Evolutionary conservation across 2,888 invertebrate species (phyloP), one percentile per base, ranked within the genome.

Genomic region (Aphidoletes aphidimyza): DNA sequence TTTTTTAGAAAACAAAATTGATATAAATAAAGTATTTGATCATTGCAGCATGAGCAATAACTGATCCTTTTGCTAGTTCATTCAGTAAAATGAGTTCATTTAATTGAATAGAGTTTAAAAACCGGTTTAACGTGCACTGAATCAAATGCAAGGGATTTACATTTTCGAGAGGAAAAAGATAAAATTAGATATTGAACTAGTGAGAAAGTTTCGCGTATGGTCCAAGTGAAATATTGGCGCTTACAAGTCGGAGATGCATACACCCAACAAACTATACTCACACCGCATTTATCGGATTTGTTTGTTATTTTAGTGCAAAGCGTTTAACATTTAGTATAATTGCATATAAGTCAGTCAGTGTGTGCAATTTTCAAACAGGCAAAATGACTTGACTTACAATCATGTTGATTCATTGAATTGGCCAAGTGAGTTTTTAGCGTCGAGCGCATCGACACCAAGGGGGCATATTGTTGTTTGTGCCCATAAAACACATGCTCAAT

Each of bases 181-280:
- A 69, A 69, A 69, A 26, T 69, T 54, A 54, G 54, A 54, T 22
- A 54, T n/a, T 22, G 54, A 54, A 54, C 54, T 22, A n/a, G 22
- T 8, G 39, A 39, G 54, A 54, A n/a, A n/a, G n/a, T n/a, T n/a
- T 22, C 54, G 22, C 22, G 22, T 22, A 54, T 0, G 6, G 6
- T 39, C 17, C 17, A 11, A 47, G 47, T 47, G 2, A 14, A 47
- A 2, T 14, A 47, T 47, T 47, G 47, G 47, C 9, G 47, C 47
- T 47, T 47, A 47, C 17, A 14, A n/a, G n/a, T n/a, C n/a, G n/a
- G n/a, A n/a, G n/a, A 47, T 47, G 47, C 47, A 9, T 47, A 47
- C 47, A 19, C 19, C 17, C 47, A 11, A 11, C 17, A 3, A 47
- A 47, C 47, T 47, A 17, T 9, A 47, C 2, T 47, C 19, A 17